A percentile compares a stretch with the other conserved stretches of the same genome.
These are phyloP conservation scores for Argynnis bischoffii DNA, from an alignment of 2,888 invertebrate genomes.

Conservation along the genomic window DNA sequence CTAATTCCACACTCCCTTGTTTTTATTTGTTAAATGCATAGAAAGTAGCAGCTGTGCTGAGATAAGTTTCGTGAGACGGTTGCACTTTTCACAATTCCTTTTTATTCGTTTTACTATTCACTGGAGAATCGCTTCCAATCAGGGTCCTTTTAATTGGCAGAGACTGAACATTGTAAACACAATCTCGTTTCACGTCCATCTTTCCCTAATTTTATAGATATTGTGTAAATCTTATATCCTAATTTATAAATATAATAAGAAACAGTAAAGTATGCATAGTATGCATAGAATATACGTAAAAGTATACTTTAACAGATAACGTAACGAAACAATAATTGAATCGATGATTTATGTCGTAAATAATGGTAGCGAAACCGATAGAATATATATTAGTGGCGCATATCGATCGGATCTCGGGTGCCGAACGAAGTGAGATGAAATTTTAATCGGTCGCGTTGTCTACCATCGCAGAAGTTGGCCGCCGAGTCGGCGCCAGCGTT, in stretches of 20 bases:
- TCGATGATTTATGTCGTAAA: slow-evolving; percentile 65
- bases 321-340: slow-evolving; percentile 43
- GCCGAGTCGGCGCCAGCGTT: slow-evolving; percentile 56
- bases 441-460: slow-evolving; percentile 77
- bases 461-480: slow-evolving; percentile 65
- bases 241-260: neutral
- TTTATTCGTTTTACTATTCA: slow-evolving; percentile 52
- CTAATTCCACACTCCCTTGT: neutral
- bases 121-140: slow-evolving; percentile 53
- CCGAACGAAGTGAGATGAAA: slow-evolving; percentile 77
- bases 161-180: slow-evolving; percentile 53
- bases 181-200: slow-evolving; percentile 34
- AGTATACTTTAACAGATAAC: neutral
- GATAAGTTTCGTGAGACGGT: slow-evolving; percentile 50
- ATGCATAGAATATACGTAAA: neutral
- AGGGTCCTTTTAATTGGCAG: slow-evolving; percentile 59
- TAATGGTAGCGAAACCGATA: slow-evolving; percentile 51
- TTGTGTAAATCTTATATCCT: slow-evolving; percentile 5
- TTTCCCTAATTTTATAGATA: slow-evolving; percentile 27
- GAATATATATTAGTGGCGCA: slow-evolving; percentile 55
- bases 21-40: slow-evolving; percentile 17
- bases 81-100: slow-evolving; percentile 52
- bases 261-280: neutral
- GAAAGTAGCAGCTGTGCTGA: slow-evolving; percentile 48
- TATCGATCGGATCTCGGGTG: slow-evolving; percentile 72